Base-by-base conservation (phyloP, 2,113 vertebrate genomes). In the Tamias sibiricus region DNA sequence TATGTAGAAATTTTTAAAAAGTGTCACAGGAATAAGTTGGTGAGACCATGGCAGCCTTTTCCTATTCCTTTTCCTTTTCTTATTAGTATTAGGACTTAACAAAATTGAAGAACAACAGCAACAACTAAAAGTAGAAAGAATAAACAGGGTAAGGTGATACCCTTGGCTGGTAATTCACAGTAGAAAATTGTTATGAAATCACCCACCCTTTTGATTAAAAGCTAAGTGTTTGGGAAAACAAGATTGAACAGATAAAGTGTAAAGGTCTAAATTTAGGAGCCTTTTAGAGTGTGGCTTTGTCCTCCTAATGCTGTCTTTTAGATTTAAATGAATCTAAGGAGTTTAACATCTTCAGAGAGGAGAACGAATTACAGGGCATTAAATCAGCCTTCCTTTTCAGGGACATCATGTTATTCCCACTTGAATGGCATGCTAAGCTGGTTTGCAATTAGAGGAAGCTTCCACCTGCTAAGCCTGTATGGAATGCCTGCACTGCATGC, bases 181-280 rank as follows among this genome's bases (percentile, higher is more conserved):
- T 7, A 76, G 82, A 83, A 86, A 1, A 0, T 95, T 94, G 30
- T 35, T 71, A 59, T 90, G 69, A 66, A 94, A 80, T 85, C 13
- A 44, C 3, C 64, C 0, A 26, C 93, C 86, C 71, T 93, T 95
- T 95, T 92, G 76, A 97, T 97, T 96, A 96, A 98, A 98, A 94
- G 52, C 76, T 62, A 95, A 93, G 8, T 69, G 37, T 94, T 95
- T 86, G 77, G 47, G 30, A 89, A 97, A 97, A 40, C 0, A 77
- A 54, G 40, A 10, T 42, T 74, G 52, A 93, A 7, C 24, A 71
- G 24, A 49, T 93, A 66, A 35, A 79, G 47, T 52, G 14, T 49
- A 85, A n/a, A 97, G 85, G 66, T 94, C 52, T 97, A 32, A 94
- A 37, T 97, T 95, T 97, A 80, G 81, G 32, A 76, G 26, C 12